Conservation (phyloP, 2,113 vertebrate genomes). For the Prionailurus bengalensis region DNA sequence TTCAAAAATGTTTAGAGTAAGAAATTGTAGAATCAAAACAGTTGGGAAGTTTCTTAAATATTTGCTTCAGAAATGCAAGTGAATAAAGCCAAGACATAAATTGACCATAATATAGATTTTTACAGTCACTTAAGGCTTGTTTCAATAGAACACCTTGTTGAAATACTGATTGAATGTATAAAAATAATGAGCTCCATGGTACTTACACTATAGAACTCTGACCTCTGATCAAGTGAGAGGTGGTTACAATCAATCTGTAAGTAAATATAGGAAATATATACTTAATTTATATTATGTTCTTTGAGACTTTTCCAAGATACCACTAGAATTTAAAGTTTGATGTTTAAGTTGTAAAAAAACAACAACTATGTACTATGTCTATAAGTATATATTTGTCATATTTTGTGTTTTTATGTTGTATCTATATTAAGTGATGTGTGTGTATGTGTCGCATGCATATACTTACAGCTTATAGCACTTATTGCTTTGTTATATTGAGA, state of each 20-base stretch:
- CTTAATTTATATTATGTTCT: background rate
- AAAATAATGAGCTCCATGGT: background rate
- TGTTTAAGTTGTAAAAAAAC: background rate
- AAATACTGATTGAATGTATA: conserved; percentile 30
- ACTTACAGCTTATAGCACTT: background rate
- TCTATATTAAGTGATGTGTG: background rate
- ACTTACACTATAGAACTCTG: background rate
- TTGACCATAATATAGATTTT: conserved; percentile 49
- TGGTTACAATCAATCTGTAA: background rate
- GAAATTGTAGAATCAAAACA: background rate
- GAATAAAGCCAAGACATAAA: background rate
- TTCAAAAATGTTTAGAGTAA: conserved; percentile 3
- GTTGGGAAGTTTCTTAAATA: background rate
- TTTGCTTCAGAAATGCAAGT: background rate
- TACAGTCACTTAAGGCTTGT: background rate
- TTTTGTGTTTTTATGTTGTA: background rate
- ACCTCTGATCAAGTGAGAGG: background rate
- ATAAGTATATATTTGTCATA: background rate
- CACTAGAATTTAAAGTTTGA: background rate
- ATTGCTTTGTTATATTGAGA: background rate
- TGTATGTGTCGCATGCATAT: background rate
- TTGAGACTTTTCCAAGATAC: background rate
- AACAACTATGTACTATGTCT: background rate
- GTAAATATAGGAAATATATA: background rate
- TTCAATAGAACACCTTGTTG: conserved; percentile 5